Conservation (phyloP, 2,888 invertebrate genomes). For the Reticulitermes lucifugus region DNA sequence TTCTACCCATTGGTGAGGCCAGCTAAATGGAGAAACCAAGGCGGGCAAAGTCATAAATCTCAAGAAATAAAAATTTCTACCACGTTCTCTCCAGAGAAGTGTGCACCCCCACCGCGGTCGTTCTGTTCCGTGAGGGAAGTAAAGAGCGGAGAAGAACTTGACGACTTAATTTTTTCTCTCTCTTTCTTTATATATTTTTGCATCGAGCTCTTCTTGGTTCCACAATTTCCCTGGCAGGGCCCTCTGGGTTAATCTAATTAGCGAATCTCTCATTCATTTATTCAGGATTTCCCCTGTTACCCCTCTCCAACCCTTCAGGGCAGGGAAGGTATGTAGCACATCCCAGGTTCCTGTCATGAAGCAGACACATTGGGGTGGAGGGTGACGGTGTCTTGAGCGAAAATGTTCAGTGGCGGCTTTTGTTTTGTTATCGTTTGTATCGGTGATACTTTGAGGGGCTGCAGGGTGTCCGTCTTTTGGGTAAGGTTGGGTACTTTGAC, state of each 20-base stretch:
- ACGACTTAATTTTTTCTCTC: conserved; percentile 32
- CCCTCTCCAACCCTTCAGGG: neutral
- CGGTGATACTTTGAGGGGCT: no score
- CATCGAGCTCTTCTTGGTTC: neutral
- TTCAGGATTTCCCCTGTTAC: conserved; percentile 27
- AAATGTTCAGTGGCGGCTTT: neutral
- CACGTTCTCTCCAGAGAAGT: conserved; percentile 43
- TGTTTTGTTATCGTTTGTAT: no score
- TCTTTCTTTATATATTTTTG: conserved; percentile 10
- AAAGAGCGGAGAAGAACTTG: neutral
- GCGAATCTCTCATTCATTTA: conserved; percentile 43
- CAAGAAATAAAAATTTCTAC: conserved; percentile 46
- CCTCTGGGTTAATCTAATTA: conserved; percentile 41
- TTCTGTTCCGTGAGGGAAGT: conserved; percentile 16
- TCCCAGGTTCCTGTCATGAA: conserved; percentile 16
- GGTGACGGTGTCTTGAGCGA: neutral
- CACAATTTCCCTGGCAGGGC: neutral
- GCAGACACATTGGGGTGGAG: neutral
- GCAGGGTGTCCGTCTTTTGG: no score
- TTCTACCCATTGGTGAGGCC: neutral
- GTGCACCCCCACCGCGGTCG: neutral
- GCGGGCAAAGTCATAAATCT: conserved; percentile 41
- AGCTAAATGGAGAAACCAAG: conserved; percentile 15
- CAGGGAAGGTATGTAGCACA: conserved; percentile 14
- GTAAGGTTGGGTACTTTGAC: no score